phyloP scores from a whole-genome alignment of 2,888 invertebrate species.

The Calameuta filiformis region DNA sequence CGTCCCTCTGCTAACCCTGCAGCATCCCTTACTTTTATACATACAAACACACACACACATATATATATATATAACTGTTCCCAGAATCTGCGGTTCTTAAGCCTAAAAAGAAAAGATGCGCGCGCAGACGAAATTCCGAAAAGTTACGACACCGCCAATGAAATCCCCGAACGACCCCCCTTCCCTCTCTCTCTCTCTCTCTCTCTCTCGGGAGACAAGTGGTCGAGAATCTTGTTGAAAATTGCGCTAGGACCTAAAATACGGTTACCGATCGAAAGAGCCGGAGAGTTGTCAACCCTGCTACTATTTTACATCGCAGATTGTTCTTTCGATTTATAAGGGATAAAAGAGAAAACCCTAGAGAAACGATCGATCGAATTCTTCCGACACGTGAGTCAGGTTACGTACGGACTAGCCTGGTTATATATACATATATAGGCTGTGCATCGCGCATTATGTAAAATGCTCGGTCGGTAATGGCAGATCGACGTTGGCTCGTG shows the following conservation, averaged over 20 bases:
- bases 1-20: neutral
- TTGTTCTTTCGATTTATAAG: neutral
- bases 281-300: too few species aligned
- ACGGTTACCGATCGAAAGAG: constrained; percentile 26
- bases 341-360: too few species aligned
- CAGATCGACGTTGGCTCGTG: constrained; percentile 32
- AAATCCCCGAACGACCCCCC: constrained; percentile 28
- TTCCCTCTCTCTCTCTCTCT: neutral
- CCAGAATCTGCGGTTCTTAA: neutral
- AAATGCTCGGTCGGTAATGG: constrained; percentile 30
- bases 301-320: neutral
- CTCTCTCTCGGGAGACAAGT: neutral
- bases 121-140: constrained; percentile 34
- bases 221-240: constrained; percentile 17
- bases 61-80: too few species aligned
- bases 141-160: constrained; percentile 44
- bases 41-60: too few species aligned
- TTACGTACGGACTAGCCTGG: too few species aligned
- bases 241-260: constrained; percentile 39
- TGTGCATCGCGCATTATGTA: constrained; percentile 26
- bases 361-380: too few species aligned
- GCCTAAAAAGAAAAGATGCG: neutral
- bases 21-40: too few species aligned
- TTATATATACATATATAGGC: constrained; percentile 5
- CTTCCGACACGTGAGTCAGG: too few species aligned